These are phyloP conservation scores for Erpobdella octoculata DNA, from an alignment of 2,888 invertebrate species.

Conservation along the genomic window DNA sequence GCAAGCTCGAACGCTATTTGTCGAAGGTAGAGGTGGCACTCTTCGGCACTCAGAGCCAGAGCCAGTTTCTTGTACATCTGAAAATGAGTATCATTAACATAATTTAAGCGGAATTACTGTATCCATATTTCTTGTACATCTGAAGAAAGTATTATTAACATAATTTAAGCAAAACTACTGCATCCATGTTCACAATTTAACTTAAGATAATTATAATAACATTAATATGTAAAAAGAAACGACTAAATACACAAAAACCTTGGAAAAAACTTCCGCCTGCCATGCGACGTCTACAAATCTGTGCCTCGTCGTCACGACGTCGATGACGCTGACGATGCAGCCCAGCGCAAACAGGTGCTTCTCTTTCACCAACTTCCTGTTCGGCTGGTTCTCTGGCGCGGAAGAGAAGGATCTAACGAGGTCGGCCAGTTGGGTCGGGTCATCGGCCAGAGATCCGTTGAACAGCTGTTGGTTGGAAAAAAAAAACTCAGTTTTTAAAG, in stretches of 20 bases:
- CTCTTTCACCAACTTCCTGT: conserved; percentile 41
- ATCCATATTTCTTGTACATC: background rate
- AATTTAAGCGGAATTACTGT: conserved; percentile 7
- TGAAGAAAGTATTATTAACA: conserved; percentile 53
- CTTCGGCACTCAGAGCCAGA: conserved; percentile 48
- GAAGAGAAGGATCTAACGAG: conserved; percentile 42
- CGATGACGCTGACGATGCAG: conserved; percentile 41
- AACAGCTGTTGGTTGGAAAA: conserved; percentile 45
- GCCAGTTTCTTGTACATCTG: conserved; percentile 49
- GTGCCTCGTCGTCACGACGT: conserved; percentile 38
- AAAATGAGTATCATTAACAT: background rate
- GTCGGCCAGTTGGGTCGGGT: conserved; percentile 47
- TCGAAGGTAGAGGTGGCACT: conserved; percentile 49
- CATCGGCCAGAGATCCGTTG: conserved; percentile 46
- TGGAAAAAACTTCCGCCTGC: conserved; percentile 48
- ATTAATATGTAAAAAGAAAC: conserved; percentile 41
- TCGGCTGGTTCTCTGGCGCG: conserved; percentile 40
- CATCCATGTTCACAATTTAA: background rate
- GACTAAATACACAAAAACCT: conserved; percentile 38
- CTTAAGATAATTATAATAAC: conserved; percentile 51
- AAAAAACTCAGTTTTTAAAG: background rate
- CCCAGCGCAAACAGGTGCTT: conserved; percentile 43
- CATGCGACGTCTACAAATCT: conserved; percentile 48
- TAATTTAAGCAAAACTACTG: background rate
- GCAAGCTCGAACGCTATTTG: conserved; percentile 44